phyloP scores from a whole-genome alignment of 2,888 invertebrate species.

The Pedicia rivosa region DNA sequence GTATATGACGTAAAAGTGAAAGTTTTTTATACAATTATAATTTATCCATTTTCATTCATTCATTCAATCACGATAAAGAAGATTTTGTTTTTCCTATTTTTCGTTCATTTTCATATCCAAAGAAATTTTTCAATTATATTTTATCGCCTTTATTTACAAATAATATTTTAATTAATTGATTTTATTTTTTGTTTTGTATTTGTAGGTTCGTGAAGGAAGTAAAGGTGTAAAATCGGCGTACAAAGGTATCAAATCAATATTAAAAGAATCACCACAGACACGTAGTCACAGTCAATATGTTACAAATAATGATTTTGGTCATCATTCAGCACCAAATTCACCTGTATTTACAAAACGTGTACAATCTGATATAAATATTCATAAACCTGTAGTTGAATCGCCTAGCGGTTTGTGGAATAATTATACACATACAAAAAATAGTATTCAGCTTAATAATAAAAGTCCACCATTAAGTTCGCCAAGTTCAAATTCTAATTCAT shows the following conservation, averaged over 20 bases:
- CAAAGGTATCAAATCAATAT: constrained; percentile 54
- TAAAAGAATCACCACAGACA: constrained; percentile 28
- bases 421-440: constrained; percentile 8
- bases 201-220: constrained; percentile 53
- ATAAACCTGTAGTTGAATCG: not conserved
- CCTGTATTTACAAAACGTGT: constrained; percentile 41
- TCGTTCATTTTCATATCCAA: too few species aligned
- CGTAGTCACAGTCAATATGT: constrained; percentile 7
- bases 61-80: too few species aligned
- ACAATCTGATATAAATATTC: constrained; percentile 10
- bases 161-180: not conserved
- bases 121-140: too few species aligned
- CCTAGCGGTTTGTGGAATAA: constrained; percentile 2
- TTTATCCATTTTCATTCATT: too few species aligned
- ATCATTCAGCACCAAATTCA: constrained; percentile 48
- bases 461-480: constrained; percentile 30
- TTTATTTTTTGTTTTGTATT: constrained; percentile 6
- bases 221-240: constrained; percentile 64
- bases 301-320: constrained; percentile 13
- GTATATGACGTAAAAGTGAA: too few species aligned
- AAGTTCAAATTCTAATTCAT: constrained; percentile 24
- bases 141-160: too few species aligned
- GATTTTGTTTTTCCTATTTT: too few species aligned
- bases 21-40: too few species aligned
- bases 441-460: constrained; percentile 12